These are phyloP conservation scores for Phenganax stokvisi DNA, from an alignment of 92 coral and sea anemone genomes.

Conservation along the genomic window DNA sequence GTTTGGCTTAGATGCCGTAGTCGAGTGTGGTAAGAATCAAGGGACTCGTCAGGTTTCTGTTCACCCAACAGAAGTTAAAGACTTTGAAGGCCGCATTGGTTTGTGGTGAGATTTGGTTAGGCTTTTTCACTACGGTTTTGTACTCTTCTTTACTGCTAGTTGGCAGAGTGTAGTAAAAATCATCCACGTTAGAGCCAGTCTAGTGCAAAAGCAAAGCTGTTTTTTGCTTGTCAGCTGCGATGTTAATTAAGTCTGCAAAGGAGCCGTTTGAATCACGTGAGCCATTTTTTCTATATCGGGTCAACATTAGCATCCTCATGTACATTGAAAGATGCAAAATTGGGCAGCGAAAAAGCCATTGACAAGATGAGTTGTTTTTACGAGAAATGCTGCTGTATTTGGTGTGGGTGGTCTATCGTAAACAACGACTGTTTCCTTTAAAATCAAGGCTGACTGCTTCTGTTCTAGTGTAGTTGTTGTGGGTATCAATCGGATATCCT, in stretches of 20 bases:
- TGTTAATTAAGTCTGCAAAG: neutral
- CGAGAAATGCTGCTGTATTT: neutral
- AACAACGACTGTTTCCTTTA: neutral
- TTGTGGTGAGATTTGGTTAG: conserved; percentile 31
- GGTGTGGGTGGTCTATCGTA: neutral
- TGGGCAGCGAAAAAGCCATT: conserved; percentile 30
- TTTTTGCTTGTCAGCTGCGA: conserved; percentile 18
- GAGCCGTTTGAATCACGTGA: too few species aligned
- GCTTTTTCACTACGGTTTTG: conserved; percentile 22
- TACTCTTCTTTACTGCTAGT: conserved; percentile 2
- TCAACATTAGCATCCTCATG: conserved; percentile 52
- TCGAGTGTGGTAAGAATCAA: conserved; percentile 33
- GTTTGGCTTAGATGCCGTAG: conserved; percentile 27
- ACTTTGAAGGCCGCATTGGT: conserved; percentile 24
- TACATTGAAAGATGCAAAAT: conserved; percentile 51
- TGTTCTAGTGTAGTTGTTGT: neutral
- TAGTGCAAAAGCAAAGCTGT: conserved; percentile 27
- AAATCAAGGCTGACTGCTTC: neutral
- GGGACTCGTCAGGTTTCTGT: conserved; percentile 29
- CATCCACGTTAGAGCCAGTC: conserved; percentile 32
- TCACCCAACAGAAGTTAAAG: conserved; percentile 3
- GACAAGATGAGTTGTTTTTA: neutral
- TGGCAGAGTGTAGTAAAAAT: conserved; percentile 22
- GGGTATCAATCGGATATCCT: neutral
- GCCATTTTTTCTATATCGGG: conserved; percentile 52